phyloP scores from a whole-genome alignment of 2,797 vertebrate genomes.

The Platalea minor region DNA sequence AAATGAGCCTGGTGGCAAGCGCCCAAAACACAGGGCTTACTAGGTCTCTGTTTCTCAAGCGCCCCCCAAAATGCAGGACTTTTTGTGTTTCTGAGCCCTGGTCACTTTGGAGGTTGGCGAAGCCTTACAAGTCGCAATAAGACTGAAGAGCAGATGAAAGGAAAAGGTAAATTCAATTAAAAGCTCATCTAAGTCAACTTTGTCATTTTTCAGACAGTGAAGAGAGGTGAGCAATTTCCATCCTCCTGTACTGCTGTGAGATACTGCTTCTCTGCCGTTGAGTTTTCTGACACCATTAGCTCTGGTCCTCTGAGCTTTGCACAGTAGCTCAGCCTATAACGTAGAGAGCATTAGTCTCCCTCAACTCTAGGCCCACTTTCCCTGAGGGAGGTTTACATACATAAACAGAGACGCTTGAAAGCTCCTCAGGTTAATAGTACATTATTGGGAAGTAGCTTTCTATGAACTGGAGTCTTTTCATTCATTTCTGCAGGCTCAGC shows the following conservation, averaged over 20 bases:
- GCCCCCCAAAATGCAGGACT: too few species aligned
- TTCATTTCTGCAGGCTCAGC: not conserved
- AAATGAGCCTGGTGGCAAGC: too few species aligned
- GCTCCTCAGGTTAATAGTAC: not conserved
- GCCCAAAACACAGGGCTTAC: too few species aligned
- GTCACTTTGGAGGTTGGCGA: not conserved
- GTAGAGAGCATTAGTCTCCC: not conserved
- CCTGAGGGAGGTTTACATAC: not conserved
- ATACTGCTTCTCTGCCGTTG: not conserved
- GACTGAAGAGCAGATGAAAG: not conserved
- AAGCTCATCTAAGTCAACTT: not conserved
- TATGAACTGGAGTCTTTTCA: not conserved
- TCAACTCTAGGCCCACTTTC: not conserved
- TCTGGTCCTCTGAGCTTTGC: not conserved
- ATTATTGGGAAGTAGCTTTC: not conserved
- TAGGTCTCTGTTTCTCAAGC: too few species aligned
- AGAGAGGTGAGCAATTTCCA: not conserved
- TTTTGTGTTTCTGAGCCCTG: too few species aligned
- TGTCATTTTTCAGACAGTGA: not conserved
- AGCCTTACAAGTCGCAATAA: not conserved
- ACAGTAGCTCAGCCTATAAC: not conserved
- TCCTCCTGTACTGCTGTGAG: not conserved
- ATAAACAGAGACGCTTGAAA: not conserved
- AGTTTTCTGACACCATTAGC: not conserved
- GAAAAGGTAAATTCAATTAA: constrained; percentile 18